phyloP scores from a whole-genome alignment of 2,888 invertebrate species.

The Meteorus cinctellus region DNA sequence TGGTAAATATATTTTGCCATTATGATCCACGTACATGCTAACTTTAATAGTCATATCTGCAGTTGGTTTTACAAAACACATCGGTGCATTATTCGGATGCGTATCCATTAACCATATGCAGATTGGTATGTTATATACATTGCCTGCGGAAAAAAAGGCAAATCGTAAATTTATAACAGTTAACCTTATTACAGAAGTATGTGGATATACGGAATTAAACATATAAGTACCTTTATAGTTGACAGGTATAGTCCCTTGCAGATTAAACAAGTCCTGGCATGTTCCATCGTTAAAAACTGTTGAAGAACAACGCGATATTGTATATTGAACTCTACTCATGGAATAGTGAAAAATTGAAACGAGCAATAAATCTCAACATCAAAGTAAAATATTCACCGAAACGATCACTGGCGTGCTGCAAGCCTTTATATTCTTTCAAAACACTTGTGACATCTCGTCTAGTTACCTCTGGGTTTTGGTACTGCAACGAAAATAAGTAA shows the following conservation, averaged over 20 bases:
- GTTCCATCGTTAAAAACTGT: constrained; percentile 92
- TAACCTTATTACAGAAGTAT: neutral
- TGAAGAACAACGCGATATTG: constrained; percentile 43
- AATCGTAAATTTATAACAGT: neutral
- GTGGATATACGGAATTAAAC: constrained; percentile 3
- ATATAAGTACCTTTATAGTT: constrained; percentile 80
- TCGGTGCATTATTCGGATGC: constrained; percentile 96
- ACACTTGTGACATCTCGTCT: constrained; percentile 81
- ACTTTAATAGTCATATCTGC: constrained; percentile 95
- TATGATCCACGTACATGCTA: constrained; percentile 94
- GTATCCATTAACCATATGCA: constrained; percentile 97
- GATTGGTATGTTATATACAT: constrained; percentile 95
- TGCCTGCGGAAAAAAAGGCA: constrained; percentile 73
- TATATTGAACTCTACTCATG: neutral
- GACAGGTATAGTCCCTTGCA: constrained; percentile 95
- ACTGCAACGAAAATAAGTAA: constrained; percentile 74
- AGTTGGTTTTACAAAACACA: constrained; percentile 96
- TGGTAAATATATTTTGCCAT: constrained; percentile 96
- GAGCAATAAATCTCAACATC: neutral
- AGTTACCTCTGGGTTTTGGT: constrained; percentile 81
- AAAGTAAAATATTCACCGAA: constrained; percentile 78
- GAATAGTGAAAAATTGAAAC: constrained; percentile 37
- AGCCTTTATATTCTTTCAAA: constrained; percentile 79
- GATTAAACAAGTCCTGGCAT: constrained; percentile 85
- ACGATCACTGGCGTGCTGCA: constrained; percentile 79